Evolutionary conservation across 2,888 invertebrate species (phyloP).

Genomic region (Cephus spinipes): DNA sequence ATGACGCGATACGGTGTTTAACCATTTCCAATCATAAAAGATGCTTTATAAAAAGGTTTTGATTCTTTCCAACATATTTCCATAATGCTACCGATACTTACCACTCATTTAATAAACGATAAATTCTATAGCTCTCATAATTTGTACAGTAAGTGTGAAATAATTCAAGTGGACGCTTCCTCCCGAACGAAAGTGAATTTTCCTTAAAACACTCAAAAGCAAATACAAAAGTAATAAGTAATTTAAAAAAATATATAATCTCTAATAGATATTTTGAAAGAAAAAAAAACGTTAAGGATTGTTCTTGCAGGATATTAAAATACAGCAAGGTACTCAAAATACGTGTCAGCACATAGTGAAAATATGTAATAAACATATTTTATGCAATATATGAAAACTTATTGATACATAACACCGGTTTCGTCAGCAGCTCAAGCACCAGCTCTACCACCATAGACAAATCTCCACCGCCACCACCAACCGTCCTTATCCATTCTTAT

Average conservation of each 20-base stretch:
- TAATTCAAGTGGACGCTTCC: background rate
- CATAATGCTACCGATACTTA: background rate
- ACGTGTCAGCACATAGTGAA: constrained; percentile 37
- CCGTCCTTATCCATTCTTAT: background rate
- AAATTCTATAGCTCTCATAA: background rate
- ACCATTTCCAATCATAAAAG: background rate
- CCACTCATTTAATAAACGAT: background rate
- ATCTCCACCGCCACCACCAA: background rate
- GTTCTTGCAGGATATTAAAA: background rate
- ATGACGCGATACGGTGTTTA: background rate
- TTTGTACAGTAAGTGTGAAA: background rate
- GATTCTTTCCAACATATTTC: background rate
- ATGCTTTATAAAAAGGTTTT: background rate
- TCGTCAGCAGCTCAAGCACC: constrained; percentile 24
- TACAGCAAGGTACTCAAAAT: background rate
- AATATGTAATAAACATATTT: constrained; percentile 48
- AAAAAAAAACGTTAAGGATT: background rate
- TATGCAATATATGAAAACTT: constrained; percentile 46
- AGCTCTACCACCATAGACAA: constrained; percentile 14
- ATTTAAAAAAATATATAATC: background rate
- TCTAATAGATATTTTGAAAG: background rate
- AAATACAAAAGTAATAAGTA: background rate
- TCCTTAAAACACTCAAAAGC: background rate
- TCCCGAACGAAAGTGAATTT: background rate
- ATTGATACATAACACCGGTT: constrained; percentile 36